Base-by-base conservation (phyloP, 2,797 vertebrate species). In the Euphonia xanthogaster region DNA sequence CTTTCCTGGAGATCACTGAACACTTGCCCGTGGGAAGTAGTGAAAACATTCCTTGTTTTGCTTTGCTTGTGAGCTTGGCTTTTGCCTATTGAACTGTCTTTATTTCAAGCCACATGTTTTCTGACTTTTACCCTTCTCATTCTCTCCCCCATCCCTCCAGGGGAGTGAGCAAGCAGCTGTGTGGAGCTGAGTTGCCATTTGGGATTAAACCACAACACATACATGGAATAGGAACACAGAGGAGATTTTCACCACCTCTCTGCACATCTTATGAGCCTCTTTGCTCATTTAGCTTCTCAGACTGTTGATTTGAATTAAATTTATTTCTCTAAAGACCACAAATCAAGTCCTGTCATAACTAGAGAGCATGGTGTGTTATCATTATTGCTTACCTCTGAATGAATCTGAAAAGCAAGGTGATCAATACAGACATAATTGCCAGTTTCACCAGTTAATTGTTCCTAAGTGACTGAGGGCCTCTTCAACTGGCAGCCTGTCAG, bases 381-480 rank as follows among this genome's bases (percentile, higher is more conserved):
- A 44, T 94, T 75, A 72, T 75, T 86, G 57, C 74, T 94, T 89
- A 57, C 67, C 53, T 94, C 63, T 25, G 37, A 57, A 74, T 79
- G 68, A 96, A 92, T 75, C 60, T 93, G 89, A 74, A 76, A 84
- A 77, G 35, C 42, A 51, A 85, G 75, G 79, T 76, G 42, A 88
- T 96, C 77, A 86, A 88, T 88, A 82, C 65, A 61, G 81, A 45
- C 53, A 51, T 89, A 88, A 95, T 95, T 92, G 70, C 65, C 86
- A 78, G 67, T 85, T 73, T 82, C 80, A 92, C 33, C 45, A 65
- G 44, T 67, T 90, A 79, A 86, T 45, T 74, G 57, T 27, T 80
- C 72, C 74, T 50, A 33, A 80, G 58, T 6, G 4, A 54, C 44
- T 61, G 50, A 68, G 21, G 47, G 16, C 24, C 37, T 93, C 60